Base-by-base conservation (phyloP, 2,888 invertebrate genomes). In the Meloe dianella region DNA sequence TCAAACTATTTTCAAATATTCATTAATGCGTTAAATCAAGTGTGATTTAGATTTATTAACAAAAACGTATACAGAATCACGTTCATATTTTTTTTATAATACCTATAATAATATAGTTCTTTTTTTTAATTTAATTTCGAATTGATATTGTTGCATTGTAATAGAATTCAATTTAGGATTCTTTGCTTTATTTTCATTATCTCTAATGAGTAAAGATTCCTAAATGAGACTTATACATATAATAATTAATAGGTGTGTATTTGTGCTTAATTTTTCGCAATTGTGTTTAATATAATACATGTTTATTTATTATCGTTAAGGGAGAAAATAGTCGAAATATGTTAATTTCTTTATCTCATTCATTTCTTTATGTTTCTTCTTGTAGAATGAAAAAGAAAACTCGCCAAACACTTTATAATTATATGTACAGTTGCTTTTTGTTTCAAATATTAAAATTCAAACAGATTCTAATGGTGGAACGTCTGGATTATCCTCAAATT, bases 381-480 rank as follows among this genome's bases (percentile, higher is more conserved):
- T 41, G 57, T 60, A 59, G 51, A n/a, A n/a, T n/a, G n/a, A n/a
- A n/a, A n/a, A n/a, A n/a, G n/a, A 27, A 27, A 60, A 57, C n/a
- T 6, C 29, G 51, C 22, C 60, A 30, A 61, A 41, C 1, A 41
- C n/a, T 12, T 17, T 12, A 41, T 17, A 17, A 35, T 56, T 63
- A 30, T 9, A 27, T 64, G 32, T 17, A 62, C 47, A 54, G 22
- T 58, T 57, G 65, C 63, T 70, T 68, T 68, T 61, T 41, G 4
- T 41, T 30, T 65, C 57, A 70, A 41, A 60, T 65, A 67, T 66
- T 62, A 66, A 38, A 8, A 38, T 63, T 62, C 72, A 81, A 30
- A 70, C 78, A 70, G 83, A 89, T 76, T 89, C 87, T 61, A 92
- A 85, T 61, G 89, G 89, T 14, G 92, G 92, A 41, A 92, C 89